These are phyloP conservation scores for Berghia stephanieae DNA, from an alignment of 1,140 invertebrate species.

Conservation along the genomic window DNA sequence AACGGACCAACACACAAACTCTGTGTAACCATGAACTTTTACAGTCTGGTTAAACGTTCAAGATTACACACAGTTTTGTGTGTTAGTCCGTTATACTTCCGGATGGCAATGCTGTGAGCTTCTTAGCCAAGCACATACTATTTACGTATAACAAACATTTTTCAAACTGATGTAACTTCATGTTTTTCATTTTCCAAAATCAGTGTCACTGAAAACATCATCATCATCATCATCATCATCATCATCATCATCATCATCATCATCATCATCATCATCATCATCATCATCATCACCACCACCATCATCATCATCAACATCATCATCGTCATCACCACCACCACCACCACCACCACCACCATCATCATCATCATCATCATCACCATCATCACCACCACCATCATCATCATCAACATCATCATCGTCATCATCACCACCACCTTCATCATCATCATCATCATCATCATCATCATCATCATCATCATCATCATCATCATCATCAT, in stretches of 20 bases:
- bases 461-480: neutral
- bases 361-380: neutral
- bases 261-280: slow-evolving; percentile 2
- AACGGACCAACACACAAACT: too few species aligned
- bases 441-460: neutral
- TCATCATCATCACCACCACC: neutral
- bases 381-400: neutral
- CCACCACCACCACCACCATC: neutral
- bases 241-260: slow-evolving; percentile 8
- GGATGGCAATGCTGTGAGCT: too few species aligned
- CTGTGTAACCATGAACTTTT: too few species aligned
- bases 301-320: slow-evolving; percentile 5
- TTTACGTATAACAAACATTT: too few species aligned
- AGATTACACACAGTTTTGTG: too few species aligned
- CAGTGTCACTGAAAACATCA: neutral
- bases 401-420: neutral
- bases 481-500: neutral
- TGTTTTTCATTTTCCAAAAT: too few species aligned
- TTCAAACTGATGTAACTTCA: too few species aligned
- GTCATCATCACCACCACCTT: neutral
- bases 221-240: slow-evolving; percentile 7
- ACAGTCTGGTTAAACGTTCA: too few species aligned
- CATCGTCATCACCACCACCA: neutral
- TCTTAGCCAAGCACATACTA: too few species aligned
- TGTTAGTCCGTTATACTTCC: too few species aligned